Base-by-base conservation (phyloP, 2,888 invertebrate species). In the Lasioglossum leucozonium region DNA sequence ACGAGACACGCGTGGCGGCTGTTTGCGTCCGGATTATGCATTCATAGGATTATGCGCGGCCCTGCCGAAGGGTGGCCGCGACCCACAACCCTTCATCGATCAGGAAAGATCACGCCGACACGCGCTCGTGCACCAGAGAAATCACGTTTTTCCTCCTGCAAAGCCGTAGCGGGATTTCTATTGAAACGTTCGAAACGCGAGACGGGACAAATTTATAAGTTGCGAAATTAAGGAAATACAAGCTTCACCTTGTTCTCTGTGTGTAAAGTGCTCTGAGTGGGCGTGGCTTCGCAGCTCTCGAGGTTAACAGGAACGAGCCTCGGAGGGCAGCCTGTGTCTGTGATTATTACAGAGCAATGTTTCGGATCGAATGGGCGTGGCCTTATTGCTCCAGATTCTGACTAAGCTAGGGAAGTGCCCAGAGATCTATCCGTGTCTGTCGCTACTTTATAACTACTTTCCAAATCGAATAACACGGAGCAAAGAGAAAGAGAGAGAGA, bases 21-120 rank as follows among this genome's bases (percentile, higher is more conserved):
- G 94, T 94, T 94, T 95, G 93, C 92, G 87, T 88, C 91, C 87
- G 93, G 94, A 94, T 95, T 94, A 94, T 90, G 92, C 92, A 94
- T 95, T 94, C 94, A 95, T 94, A 88, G 93, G 94, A 94, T 94
- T 94, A 94, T 83, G 30, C 72, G 78, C 81, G 85, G 37, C 71
- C 65, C 71, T n/a, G 71, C 37, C 51, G 47, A 72, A 71, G 90
- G 88, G 87, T 81, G 77, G 76, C 72, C 51, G 51, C 22, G 26
- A 26, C 37, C 72, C 73, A 18, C 85, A 90, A 90, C 91, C 90
- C 91, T 90, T 91, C 86, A 30, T 88, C 84, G 87, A 78, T 82
- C 81, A 62, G 72, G 26, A 11, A 34, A 78, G 65, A 75, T 85
- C 85, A 13, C 10, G 18, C 34, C 22, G 16, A 30, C 58, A 58